phyloP scores from a whole-genome alignment of 2,113 vertebrate species.

The Ibidorhyncha struthersii region DNA sequence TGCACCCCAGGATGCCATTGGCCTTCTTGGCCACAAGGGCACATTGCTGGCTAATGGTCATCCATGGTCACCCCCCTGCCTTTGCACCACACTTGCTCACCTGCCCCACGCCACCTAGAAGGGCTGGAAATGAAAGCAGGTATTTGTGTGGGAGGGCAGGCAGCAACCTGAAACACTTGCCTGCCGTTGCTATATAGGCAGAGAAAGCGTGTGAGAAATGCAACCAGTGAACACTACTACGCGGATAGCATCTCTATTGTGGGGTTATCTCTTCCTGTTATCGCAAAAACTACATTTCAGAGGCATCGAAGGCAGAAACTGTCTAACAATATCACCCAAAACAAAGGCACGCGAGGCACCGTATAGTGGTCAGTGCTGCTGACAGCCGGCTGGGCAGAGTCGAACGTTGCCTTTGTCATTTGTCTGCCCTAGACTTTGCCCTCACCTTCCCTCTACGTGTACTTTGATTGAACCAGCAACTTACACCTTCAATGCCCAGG shows the following conservation, averaged over 20 bases:
- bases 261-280: slow-evolving; percentile 25
- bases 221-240: not conserved
- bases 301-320: not conserved
- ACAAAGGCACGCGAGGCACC: rapidly evolving
- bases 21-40: too few species aligned
- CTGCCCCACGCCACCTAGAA: not conserved
- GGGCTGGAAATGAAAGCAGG: not conserved
- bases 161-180: not conserved
- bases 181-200: not conserved
- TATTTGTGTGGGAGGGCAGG: not conserved
- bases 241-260: not conserved
- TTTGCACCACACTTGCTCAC: rapidly evolving
- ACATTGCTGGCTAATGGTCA: too few species aligned
- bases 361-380: not conserved
- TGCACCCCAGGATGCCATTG: too few species aligned
- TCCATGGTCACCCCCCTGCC: not conserved
- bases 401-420: rapidly evolving
- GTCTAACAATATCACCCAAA: not conserved
- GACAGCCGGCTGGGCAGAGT: not conserved
- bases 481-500: rapidly evolving
- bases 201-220: not conserved
- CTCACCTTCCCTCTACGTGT: not conserved
- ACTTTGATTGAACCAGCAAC: not conserved
- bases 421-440: not conserved
- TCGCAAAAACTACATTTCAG: not conserved